These are phyloP conservation scores for Ectropis crepuscularia DNA, from an alignment of 2,888 invertebrate genomes.

Conservation along the genomic window DNA sequence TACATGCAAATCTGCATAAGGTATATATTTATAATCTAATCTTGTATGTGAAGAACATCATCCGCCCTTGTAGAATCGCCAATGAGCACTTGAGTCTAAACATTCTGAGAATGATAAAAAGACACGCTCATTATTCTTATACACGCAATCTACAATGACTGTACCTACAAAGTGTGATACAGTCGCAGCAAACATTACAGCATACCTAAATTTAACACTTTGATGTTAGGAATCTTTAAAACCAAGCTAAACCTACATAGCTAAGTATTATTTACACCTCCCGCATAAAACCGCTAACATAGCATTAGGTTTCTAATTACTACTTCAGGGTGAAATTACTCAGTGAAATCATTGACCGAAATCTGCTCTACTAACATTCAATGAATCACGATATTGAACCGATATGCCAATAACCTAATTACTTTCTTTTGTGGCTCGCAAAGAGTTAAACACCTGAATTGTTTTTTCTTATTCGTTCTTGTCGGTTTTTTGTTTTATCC, in stretches of 20 bases:
- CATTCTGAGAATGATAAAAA: constrained; percentile 19
- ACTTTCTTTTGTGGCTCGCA: background rate
- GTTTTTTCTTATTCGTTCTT: too few relatives aligned
- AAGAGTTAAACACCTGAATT: too few relatives aligned
- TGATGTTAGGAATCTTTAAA: constrained; percentile 3
- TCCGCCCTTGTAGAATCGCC: constrained; percentile 14
- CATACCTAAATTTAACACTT: constrained; percentile 11
- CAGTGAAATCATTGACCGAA: constrained; percentile 47
- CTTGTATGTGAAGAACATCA: constrained; percentile 16
- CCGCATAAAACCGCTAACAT: constrained; percentile 39
- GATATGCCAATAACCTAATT: constrained; percentile 29
- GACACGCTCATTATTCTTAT: constrained; percentile 1
- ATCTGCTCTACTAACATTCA: constrained; percentile 26
- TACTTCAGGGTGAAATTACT: constrained; percentile 48
- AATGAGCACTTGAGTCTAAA: constrained; percentile 8
- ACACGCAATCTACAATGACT: constrained; percentile 12
- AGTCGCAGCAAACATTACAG: constrained; percentile 5
- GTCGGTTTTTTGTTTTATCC: too few relatives aligned
- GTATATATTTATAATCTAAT: constrained; percentile 7
- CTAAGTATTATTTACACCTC: constrained; percentile 18
- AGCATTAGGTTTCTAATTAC: constrained; percentile 49
- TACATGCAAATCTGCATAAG: background rate
- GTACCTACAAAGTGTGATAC: background rate
- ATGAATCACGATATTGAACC: constrained; percentile 28
- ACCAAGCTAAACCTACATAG: constrained; percentile 7